Base-by-base conservation (phyloP, 2,888 invertebrate species). In the Plebejus melissa region DNA sequence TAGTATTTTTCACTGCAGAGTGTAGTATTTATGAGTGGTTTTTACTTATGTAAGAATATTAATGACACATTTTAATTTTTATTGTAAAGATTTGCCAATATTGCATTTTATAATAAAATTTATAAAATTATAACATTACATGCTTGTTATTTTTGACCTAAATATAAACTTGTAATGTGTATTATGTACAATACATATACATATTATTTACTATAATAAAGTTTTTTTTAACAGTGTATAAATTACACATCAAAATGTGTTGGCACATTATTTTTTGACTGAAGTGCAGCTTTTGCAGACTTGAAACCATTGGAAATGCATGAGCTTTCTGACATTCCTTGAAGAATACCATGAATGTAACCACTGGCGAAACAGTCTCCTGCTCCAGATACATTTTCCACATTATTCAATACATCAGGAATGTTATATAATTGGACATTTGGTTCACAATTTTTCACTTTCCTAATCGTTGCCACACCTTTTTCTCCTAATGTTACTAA, bases 311-410 rank as follows among this genome's bases (percentile, higher is more conserved):
- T 85, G 4, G 93, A 88, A 13, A 96, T 90, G 83, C 96, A 95
- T 76, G 92, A 86, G 72, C 94, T 88, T 85, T 96, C 95, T 6
- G 87, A 80, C 60, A 90, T 86, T 0, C 94, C 94, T 54, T 85
- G 86, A 38, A 97, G 85, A 83, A 96, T 89, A 0, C 95, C 96
- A 36, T 94, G 88, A 76, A 97, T 95, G 81, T 96, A 95, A 1
- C 96, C 97, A 83, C 96, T 95, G 3, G 95, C 94, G 82, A 96
- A 95, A 85, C 97, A 96, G 83, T 97, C 97, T 1, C 97, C 97
- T 32, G 97, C 97, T 4, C 97, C 97, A n/a, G 97, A 97, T 0
- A 97, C 97, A 90, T 95, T 97, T 74, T 95, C 93, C 16, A 97
- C 86, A 74, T 90, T 82, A 76, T 85, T 76, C 60, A 94, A 77